Conservation (phyloP, 2,113 vertebrate species). For the Alouatta palliata region DNA sequence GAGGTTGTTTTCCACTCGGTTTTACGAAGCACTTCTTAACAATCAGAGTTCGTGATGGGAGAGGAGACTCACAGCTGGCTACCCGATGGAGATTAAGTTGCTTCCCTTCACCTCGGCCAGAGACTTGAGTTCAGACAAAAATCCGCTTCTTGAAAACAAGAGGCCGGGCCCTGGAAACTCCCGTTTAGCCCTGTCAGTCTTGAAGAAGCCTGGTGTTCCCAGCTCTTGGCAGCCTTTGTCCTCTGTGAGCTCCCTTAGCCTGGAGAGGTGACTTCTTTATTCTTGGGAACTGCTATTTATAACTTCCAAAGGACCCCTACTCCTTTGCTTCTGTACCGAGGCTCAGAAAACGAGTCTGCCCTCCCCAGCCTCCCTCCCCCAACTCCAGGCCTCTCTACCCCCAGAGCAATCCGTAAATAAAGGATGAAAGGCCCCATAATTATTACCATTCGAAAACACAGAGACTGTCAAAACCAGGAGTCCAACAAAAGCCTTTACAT, state of each 20-base stretch:
- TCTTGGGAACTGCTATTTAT: conserved; percentile 74
- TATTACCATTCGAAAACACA: conserved; percentile 78
- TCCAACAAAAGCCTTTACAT: conserved; percentile 76
- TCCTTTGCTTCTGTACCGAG: conserved; percentile 52
- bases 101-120: not conserved
- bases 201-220: conserved; percentile 33
- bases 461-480: conserved; percentile 77
- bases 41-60: not conserved
- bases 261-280: conserved; percentile 76
- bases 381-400: conserved; percentile 55
- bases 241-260: conserved; percentile 54
- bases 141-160: not conserved
- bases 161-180: conserved; percentile 57
- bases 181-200: conserved; percentile 35
- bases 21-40: too few species aligned
- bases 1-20: not conserved
- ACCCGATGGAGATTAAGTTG: not conserved
- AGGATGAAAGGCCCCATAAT: conserved; percentile 76
- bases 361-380: conserved; percentile 28
- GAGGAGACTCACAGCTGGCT: not conserved
- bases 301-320: conserved; percentile 73
- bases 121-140: conserved; percentile 12
- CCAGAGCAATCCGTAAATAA: conserved; percentile 77
- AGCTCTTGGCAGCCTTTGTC: conserved; percentile 63
- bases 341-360: conserved; percentile 61